Base-by-base conservation (phyloP, 2,113 vertebrate genomes). In the Pipa parva region DNA sequence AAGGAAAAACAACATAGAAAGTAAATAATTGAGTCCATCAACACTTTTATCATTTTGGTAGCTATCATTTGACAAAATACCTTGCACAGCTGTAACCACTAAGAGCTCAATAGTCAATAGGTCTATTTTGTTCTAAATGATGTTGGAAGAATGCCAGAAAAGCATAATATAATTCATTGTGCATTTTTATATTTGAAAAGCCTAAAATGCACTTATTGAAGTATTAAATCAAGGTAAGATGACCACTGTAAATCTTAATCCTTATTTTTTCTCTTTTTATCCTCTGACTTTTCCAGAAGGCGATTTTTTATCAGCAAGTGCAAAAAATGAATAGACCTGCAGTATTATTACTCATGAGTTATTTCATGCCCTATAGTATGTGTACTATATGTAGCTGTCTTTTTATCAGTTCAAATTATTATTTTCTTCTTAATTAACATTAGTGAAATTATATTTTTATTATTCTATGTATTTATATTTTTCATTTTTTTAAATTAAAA, bases 161-260 rank as follows among this genome's bases (percentile, higher is more conserved):
- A 48, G 59, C 71, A 68, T 54, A 71, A 72, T 65, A 58, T 74
- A 72, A 70, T 67, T 6, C 50, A 76, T 37, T 60, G 4, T 72
- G 36, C 29, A 74, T 58, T 55, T 20, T 51, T 20, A 1, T 1
- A 7, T 1, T 76, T 45, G 31, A 63, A 71, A 39, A 37, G 66
- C 36, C 39, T 73, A 69, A 55, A 73, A 70, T 2, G 0, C 45
- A 68, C 66, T 59, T 71, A 56, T 29, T 71, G 1, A 63, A 48
- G 8, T 71, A 73, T 54, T 80, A 75, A 74, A 75, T 73, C 15
- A 59, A 71, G 71, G 22, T 61, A 78, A 63, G 31, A 73, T 71
- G 46, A 68, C 12, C 2, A 22, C 60, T 67, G 58, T 17, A 71
- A 49, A 71, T 2, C 4, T 72, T 10, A 36, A 68, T 78, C 6